A percentile compares a stretch with the other conserved stretches of the same genome.
These are phyloP conservation scores for Flabesymbios commensalis DNA, from an alignment of 2,888 invertebrate genomes.

Conservation along the genomic window DNA sequence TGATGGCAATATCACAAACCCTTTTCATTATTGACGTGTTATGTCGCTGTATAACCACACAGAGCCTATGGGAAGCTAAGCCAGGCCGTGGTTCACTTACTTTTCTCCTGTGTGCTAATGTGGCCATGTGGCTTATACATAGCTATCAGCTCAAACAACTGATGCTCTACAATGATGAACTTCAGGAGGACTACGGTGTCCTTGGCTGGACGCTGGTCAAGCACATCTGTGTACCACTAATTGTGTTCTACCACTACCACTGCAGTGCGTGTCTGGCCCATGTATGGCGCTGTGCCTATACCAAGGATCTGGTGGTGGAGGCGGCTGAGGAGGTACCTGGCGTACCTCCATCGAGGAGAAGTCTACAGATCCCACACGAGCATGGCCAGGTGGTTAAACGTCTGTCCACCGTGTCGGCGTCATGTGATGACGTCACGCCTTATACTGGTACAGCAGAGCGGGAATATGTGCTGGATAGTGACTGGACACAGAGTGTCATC, in stretches of 20 bases:
- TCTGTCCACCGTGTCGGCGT: too few relatives aligned
- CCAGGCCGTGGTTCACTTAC: constrained; percentile 58
- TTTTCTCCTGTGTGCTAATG: constrained; percentile 67
- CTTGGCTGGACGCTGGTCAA: constrained; percentile 9
- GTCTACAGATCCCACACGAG: too few relatives aligned
- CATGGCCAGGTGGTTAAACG: too few relatives aligned
- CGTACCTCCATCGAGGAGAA: too few relatives aligned
- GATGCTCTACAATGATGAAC: not conserved
- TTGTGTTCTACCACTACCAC: constrained; percentile 12
- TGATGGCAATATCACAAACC: constrained; percentile 6
- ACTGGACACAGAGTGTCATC: too few relatives aligned
- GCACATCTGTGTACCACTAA: constrained; percentile 1
- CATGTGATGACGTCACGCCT: too few relatives aligned
- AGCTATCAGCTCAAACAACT: constrained; percentile 40
- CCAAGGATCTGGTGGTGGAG: too few relatives aligned
- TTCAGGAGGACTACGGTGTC: constrained; percentile 5
- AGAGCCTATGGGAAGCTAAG: constrained; percentile 7
- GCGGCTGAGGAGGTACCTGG: too few relatives aligned
- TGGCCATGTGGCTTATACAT: constrained; percentile 67
- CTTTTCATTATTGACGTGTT: constrained; percentile 17
- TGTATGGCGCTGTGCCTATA: constrained; percentile 14
- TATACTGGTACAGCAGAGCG: too few relatives aligned
- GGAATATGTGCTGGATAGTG: too few relatives aligned
- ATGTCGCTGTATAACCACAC: constrained; percentile 3
- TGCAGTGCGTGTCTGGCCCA: constrained; percentile 13